A percentile compares a stretch with the other conserved stretches of the same genome.
phyloP scores from a whole-genome alignment of 2,888 invertebrate genomes.

The Acanthosepion pharaonis region DNA sequence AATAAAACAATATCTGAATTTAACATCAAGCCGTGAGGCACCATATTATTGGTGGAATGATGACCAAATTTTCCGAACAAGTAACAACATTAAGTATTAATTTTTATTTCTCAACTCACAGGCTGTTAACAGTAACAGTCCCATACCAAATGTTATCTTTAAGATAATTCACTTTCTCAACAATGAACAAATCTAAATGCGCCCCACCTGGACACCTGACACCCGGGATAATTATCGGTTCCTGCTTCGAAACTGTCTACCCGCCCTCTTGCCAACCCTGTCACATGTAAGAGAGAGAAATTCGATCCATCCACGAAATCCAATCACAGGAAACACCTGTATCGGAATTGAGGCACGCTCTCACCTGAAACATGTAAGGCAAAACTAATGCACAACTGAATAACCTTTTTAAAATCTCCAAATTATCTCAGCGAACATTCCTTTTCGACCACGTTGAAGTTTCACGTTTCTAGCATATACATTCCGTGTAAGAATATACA shows the following conservation, averaged over 20 bases:
- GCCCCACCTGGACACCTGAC: background rate
- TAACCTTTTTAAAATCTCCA: too few relatives aligned
- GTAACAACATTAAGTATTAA: too few relatives aligned
- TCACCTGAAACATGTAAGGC: background rate
- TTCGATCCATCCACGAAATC: background rate
- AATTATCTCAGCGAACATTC: too few relatives aligned
- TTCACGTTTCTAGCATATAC: too few relatives aligned
- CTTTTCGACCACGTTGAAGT: too few relatives aligned
- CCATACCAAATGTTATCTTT: background rate
- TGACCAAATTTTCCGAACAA: too few relatives aligned
- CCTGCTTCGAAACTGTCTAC: background rate
- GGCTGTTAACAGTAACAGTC: background rate
- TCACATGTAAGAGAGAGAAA: slow-evolving; percentile 33
- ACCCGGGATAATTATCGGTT: background rate
- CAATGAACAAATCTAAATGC: background rate
- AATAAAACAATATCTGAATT: too few relatives aligned
- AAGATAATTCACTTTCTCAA: background rate
- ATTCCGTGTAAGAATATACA: too few relatives aligned
- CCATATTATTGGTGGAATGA: too few relatives aligned
- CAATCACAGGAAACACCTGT: slow-evolving; percentile 12
- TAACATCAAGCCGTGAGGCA: too few relatives aligned
- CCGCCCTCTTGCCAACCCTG: background rate
- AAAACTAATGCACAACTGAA: too few relatives aligned
- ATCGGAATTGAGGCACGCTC: background rate
- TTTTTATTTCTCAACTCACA: background rate